Conservation (phyloP, 2,888 invertebrate species). For the Xylota sylvarum region DNA sequence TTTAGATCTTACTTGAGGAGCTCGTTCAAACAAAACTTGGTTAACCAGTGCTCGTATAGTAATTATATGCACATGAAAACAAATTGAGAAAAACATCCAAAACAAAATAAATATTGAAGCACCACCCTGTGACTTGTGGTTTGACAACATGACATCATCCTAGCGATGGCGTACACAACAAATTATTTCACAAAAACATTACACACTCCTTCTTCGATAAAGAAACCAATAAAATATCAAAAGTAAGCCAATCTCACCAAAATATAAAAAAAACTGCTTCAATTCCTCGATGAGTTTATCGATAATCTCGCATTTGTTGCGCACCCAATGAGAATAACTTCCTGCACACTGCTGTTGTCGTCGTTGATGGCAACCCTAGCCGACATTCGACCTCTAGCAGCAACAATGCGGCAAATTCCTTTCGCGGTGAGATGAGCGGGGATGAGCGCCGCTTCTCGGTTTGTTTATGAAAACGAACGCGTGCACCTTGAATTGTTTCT, state of each 20-base stretch:
- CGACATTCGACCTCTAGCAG: slow-evolving; percentile 63
- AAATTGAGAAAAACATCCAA: no score
- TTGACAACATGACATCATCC: slow-evolving; percentile 8
- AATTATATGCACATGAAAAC: no score
- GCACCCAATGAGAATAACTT: neutral
- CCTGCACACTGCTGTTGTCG: slow-evolving; percentile 1
- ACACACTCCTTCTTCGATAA: no score
- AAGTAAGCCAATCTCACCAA: slow-evolving; percentile 34
- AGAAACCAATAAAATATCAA: neutral
- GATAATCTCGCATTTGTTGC: slow-evolving; percentile 44
- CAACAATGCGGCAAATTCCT: slow-evolving; percentile 68
- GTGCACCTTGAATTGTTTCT: slow-evolving; percentile 55
- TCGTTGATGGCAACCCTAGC: slow-evolving; percentile 58
- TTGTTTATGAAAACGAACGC: slow-evolving; percentile 63
- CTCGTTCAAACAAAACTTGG: no score
- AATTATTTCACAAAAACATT: neutral
- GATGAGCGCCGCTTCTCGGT: slow-evolving; percentile 33
- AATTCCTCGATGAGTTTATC: slow-evolving; percentile 22
- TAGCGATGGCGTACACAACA: neutral
- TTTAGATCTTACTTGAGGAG: no score
- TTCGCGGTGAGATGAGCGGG: neutral
- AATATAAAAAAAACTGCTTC: slow-evolving; percentile 10
- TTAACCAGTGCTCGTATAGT: no score
- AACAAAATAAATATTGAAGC: neutral
- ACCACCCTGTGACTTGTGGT: neutral